phyloP scores from a whole-genome alignment of 2,113 vertebrate genomes.

The Mastomys coucha region DNA sequence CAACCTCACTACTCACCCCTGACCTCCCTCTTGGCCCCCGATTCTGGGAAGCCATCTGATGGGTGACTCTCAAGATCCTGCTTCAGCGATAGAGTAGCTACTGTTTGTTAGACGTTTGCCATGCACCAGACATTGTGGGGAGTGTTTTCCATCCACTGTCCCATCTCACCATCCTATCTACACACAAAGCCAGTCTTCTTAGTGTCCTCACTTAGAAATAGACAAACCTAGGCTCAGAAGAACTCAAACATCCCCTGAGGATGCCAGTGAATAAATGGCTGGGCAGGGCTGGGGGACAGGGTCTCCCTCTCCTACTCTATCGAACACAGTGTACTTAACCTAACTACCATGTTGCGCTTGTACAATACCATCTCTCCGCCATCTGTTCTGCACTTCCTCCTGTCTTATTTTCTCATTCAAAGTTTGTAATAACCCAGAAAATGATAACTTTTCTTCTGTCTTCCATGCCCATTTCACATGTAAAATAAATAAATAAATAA shows the following conservation, averaged over 20 bases:
- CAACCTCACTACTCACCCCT: not conserved
- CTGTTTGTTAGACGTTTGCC: not conserved
- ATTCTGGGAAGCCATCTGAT: not conserved
- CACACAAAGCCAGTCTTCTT: not conserved
- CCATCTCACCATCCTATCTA: not conserved
- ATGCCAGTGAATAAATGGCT: no score
- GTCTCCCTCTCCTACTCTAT: not conserved
- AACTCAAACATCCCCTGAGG: not conserved
- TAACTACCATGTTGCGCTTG: rapidly evolving
- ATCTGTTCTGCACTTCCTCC: not conserved
- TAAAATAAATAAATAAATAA: not conserved
- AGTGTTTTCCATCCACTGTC: not conserved
- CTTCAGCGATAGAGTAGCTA: not conserved
- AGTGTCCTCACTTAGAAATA: not conserved
- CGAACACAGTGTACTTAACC: no score
- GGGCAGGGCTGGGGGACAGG: not conserved
- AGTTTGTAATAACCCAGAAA: not conserved
- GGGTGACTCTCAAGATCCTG: not conserved
- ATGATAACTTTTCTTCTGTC: not conserved
- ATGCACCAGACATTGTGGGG: rapidly evolving
- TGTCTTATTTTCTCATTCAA: not conserved
- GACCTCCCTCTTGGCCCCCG: rapidly evolving
- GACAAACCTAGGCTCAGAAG: not conserved
- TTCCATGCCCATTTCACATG: not conserved
- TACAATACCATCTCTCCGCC: not conserved